These are phyloP conservation scores for Xiphophorus couchianus DNA, from an alignment of 2,113 vertebrate species.

Conservation along the genomic window DNA sequence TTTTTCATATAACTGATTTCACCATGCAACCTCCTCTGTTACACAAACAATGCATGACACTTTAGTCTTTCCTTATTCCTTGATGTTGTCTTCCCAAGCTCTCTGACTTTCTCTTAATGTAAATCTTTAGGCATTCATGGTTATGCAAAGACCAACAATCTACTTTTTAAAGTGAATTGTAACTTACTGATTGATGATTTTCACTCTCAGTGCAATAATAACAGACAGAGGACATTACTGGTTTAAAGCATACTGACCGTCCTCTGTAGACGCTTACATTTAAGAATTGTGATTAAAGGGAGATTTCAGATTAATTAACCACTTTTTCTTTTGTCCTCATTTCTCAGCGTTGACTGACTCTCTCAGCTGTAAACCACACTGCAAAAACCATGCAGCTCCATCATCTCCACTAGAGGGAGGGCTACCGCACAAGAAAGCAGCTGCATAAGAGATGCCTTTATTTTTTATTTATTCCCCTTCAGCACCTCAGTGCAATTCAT, in stretches of 20 bases:
- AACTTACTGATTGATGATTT: background rate
- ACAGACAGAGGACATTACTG: background rate
- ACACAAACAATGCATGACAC: background rate
- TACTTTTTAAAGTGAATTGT: background rate
- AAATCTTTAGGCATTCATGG: background rate
- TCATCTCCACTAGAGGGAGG: constrained; percentile 83
- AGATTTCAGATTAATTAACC: background rate
- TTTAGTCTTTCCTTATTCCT: background rate
- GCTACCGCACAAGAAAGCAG: constrained; percentile 75
- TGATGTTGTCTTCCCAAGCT: background rate
- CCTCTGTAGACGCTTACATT: background rate
- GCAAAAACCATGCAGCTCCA: constrained; percentile 42
- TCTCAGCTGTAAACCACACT: constrained; percentile 48
- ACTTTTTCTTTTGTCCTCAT: constrained; percentile 3
- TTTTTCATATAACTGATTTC: background rate
- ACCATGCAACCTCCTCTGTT: background rate
- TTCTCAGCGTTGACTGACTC: constrained; percentile 29
- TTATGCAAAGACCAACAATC: background rate
- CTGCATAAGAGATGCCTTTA: constrained; percentile 55
- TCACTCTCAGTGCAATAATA: background rate
- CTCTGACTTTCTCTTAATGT: background rate
- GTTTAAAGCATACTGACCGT: background rate
- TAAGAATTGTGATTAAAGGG: background rate
- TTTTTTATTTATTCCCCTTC: constrained; percentile 68
- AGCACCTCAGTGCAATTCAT: constrained; percentile 65